Evolutionary conservation across 2,888 invertebrate species (phyloP), one percentile per base, ranked within the genome.

Genomic region (Steinernema carpocapsae): DNA sequence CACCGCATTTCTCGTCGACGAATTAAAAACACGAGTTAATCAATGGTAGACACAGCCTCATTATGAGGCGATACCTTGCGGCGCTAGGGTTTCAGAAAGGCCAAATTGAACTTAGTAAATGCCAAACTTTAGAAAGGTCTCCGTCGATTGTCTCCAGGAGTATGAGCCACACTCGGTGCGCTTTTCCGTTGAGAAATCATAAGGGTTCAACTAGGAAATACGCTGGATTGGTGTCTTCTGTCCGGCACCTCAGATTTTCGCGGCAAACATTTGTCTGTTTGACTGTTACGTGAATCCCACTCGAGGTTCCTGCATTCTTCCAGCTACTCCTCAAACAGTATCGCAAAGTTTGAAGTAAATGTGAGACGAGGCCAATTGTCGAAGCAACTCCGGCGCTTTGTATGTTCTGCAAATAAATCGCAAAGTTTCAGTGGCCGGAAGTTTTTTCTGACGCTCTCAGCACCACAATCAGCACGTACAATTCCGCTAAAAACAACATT

Each of bases 281-380:
- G 64, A 64, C 64, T 29, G 64, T 32, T 64, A 64, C 29, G 64
- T 29, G 64, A 64, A 29, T 64, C 14, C 64, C 19, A 26, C 32
- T 64, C 32, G 64, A 64, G 64, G 64, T 29, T 64, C 64, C 29
- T 3, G 64, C 24, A 64, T 64, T 26, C 24, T 29, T 64, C 64
- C 64, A 37, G 24, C 64, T 17, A 17, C 64, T 64, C 64, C 17
- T 64, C 64, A 64, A 64, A 64, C 64, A 64, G 32, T 64, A 29
- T 64, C 29, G 64, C 64, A 64, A 29, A 64, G 29, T 64, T 29
- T 64, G 64, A 64, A 64, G 64, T 29, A 64, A 29, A 29, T 29
- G 29, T 37, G 17, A 32, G 17, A 32, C 32, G 64, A 6, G 29
- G 32, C 12, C 29, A 6, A 64, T 64, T 64, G 64, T 64, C 29